These are phyloP conservation scores for Mormoops blainvillei DNA, from an alignment of 2,113 vertebrate genomes.

Conservation along the genomic window DNA sequence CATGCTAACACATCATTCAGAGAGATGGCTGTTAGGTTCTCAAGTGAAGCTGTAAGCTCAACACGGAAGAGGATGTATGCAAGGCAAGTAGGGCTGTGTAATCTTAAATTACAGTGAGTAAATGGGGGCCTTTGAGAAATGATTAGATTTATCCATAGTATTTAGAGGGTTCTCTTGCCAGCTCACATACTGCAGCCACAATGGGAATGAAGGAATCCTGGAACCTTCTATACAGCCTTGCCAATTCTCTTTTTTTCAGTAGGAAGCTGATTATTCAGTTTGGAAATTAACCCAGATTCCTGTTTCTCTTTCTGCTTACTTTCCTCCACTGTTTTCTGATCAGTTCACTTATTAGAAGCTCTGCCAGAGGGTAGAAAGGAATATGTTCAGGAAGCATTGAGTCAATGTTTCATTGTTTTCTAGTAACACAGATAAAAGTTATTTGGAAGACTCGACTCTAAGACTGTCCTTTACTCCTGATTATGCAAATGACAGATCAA, in stretches of 20 bases:
- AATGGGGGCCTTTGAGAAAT: conserved; percentile 73
- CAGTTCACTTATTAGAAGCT: conserved; percentile 65
- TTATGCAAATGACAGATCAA: conserved; percentile 65
- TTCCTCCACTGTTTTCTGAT: conserved; percentile 64
- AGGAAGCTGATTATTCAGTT: conserved; percentile 76
- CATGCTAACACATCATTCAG: conserved; percentile 61
- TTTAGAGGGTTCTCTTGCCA: conserved; percentile 62
- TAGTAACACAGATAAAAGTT: conserved; percentile 66
- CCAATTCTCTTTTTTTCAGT: conserved; percentile 61
- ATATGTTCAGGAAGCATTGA: conserved; percentile 59
- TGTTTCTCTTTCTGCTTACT: conserved; percentile 68
- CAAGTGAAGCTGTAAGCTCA: conserved; percentile 64
- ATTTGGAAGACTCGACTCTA: conserved; percentile 61
- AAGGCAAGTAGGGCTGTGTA: conserved; percentile 73
- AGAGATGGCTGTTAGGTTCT: conserved; percentile 51
- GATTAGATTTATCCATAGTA: conserved; percentile 74
- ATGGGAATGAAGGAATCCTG: conserved; percentile 67
- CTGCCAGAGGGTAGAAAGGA: conserved; percentile 66
- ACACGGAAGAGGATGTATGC: conserved; percentile 70
- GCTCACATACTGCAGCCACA: conserved; percentile 65
- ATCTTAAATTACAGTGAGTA: conserved; percentile 76
- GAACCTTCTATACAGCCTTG: conserved; percentile 72
- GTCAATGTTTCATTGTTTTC: conserved; percentile 66
- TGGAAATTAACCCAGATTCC: conserved; percentile 76
- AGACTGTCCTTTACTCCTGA: conserved; percentile 55